Evolutionary conservation across 1,140 invertebrate species (phyloP), one percentile per base, ranked within the genome.

Genomic region (Dermatophagoides farinae): DNA sequence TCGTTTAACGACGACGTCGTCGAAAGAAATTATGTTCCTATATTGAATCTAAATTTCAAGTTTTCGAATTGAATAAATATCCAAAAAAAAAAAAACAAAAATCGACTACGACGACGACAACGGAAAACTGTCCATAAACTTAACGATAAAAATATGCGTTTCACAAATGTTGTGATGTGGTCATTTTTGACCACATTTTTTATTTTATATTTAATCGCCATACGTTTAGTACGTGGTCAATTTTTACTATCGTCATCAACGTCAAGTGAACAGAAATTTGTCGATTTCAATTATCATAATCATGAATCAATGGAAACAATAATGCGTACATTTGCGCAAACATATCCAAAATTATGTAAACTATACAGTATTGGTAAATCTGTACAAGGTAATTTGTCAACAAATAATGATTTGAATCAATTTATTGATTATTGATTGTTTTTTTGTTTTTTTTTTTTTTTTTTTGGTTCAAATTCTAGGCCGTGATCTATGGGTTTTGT

Each of bases 281-380:
- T 64, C 6, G 83, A 84, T 57, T 92, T 86, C 72, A 79, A 80
- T 18, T 93, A 96, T 71, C 89, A 95, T 70, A 81, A 89, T 72
- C 85, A 89, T 68, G 82, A 88, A 8, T 78, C 84, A 65, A 79
- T 96, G 77, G 89, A 86, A 6, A 77, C 79, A 61, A 87, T 86
- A 70, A 72, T 97, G 25, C 77, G 84, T 60, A 77, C 81, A 1
- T 83, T 86, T 5, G 84, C 81, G 53, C 78, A 82, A 20, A 76
- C 78, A 14, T 91, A 83, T 74, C 86, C 88, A 8, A 80, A 86
- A 66, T 78, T 90, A 57, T 88, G 84, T 23, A 87, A 84, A 0
- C 74, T 92, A 5, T 92, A 92, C 72, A 88, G 86, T 20, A 88
- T 92, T 64, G 90, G 88, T 61, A 90, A 89, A 74, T 89, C 87